Conservation (phyloP, 2,888 invertebrate species). For the Stratiomys singularior region DNA sequence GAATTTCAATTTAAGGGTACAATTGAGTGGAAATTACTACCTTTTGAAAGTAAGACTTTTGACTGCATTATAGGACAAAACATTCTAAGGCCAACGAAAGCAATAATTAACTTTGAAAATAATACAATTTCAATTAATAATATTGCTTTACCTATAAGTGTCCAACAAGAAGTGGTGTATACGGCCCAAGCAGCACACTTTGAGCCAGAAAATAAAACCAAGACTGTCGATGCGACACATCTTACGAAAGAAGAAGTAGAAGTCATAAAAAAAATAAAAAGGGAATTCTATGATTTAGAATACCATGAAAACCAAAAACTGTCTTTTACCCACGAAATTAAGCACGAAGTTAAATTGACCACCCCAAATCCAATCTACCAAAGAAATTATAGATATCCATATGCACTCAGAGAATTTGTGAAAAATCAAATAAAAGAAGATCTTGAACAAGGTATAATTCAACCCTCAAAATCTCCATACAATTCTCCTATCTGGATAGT, state of each 20-base stretch:
- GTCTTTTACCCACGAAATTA: constrained; percentile 9
- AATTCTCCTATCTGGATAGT: constrained; percentile 42
- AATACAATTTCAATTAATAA: constrained; percentile 2
- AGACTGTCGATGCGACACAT: neutral
- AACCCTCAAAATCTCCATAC: constrained; percentile 50
- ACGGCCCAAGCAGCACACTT: constrained; percentile 50
- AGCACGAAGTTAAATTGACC: neutral
- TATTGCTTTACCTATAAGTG: constrained; percentile 3
- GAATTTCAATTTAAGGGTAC: constrained; percentile 15
- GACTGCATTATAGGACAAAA: constrained; percentile 29
- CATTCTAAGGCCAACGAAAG: neutral
- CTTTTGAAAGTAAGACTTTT: neutral
- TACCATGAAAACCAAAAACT: neutral
- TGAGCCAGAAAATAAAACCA: constrained; percentile 47
- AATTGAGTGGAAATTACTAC: constrained; percentile 17
- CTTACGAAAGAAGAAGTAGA: neutral
- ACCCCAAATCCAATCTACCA: constrained; percentile 40
- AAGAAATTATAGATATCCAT: constrained; percentile 48
- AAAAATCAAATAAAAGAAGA: constrained; percentile 55
- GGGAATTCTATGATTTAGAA: neutral
- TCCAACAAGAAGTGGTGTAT: neutral
- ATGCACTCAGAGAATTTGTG: constrained; percentile 46
- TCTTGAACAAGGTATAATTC: constrained; percentile 52
- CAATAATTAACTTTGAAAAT: neutral
- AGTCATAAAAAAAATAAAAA: neutral